Evolutionary conservation across 2,113 vertebrate genomes (phyloP).

Genomic region (Solea solea): DNA sequence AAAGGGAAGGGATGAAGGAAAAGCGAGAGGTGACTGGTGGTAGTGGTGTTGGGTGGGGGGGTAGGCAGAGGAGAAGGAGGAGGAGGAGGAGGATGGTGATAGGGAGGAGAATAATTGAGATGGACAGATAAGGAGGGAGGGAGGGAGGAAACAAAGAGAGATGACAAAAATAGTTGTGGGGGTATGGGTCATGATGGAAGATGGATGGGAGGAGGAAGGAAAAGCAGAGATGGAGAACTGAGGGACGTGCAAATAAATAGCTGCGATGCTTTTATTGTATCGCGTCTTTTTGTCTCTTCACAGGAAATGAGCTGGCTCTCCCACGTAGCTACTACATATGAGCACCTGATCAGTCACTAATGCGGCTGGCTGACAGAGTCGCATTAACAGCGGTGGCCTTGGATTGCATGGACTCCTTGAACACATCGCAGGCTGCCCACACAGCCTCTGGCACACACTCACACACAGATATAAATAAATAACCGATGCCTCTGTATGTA

Average conservation of each 20-base stretch:
- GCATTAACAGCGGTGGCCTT: conserved; percentile 51
- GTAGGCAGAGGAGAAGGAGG: not conserved
- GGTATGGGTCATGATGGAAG: conserved; percentile 25
- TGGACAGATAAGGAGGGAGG: conserved; percentile 70
- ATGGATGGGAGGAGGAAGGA: conserved; percentile 28
- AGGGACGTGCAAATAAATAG: conserved; percentile 32
- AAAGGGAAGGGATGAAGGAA: conserved; percentile 42
- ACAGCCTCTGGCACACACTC: conserved; percentile 50
- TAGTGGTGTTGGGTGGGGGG: conserved; percentile 8
- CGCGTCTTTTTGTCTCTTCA: conserved; percentile 15
- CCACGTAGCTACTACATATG: not conserved
- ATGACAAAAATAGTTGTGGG: conserved; percentile 53
- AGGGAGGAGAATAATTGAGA: conserved; percentile 70
- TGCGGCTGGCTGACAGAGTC: conserved; percentile 56
- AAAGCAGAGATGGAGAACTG: not conserved
- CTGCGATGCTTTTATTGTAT: conserved; percentile 42
- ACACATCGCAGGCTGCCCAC: conserved; percentile 54
- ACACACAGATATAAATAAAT: conserved; percentile 20
- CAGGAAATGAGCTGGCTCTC: conserved; percentile 34
- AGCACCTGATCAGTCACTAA: conserved; percentile 47
- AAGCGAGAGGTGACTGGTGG: conserved; percentile 41
- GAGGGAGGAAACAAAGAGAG: conserved; percentile 60
- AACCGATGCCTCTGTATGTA: conserved; percentile 11
- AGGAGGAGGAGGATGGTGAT: conserved; percentile 41
- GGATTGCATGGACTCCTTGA: conserved; percentile 45